Evolutionary conservation across 2,888 invertebrate genomes (phyloP).

Genomic region (Electrophaes corylata): DNA sequence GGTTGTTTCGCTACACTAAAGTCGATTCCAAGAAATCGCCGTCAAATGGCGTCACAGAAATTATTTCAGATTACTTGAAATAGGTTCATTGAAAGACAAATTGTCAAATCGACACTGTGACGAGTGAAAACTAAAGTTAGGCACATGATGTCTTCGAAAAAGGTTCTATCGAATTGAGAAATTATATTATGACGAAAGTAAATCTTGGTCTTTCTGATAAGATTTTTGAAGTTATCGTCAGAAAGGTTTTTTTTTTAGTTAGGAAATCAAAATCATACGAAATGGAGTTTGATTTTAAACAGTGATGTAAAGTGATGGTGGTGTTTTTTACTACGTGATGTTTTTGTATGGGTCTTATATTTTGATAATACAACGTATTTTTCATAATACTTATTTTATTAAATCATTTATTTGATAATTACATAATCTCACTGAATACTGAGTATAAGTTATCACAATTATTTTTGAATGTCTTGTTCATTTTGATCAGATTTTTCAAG

Average conservation of each 20-base stretch:
- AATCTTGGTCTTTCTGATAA: not conserved
- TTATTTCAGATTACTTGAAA: too few species aligned
- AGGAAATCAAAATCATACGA: not conserved
- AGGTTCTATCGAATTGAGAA: not conserved
- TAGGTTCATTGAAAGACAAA: too few species aligned
- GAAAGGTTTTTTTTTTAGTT: not conserved
- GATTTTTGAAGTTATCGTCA: not conserved
- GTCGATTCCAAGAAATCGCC: too few species aligned
- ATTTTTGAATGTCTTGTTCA: not conserved
- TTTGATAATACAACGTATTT: constrained; percentile 24
- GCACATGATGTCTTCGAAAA: not conserved
- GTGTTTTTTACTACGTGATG: constrained; percentile 27
- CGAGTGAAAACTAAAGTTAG: too few species aligned
- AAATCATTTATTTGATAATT: not conserved
- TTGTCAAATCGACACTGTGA: too few species aligned
- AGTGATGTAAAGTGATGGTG: constrained; percentile 28
- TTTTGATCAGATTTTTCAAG: constrained; percentile 37
- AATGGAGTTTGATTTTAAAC: not conserved
- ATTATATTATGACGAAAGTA: not conserved
- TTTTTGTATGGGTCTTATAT: constrained; percentile 28
- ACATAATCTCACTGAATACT: not conserved
- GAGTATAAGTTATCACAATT: not conserved
- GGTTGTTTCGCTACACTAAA: too few species aligned
- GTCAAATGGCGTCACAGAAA: too few species aligned
- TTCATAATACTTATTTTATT: constrained; percentile 21